Evolutionary conservation across 2,797 vertebrate genomes (phyloP), one percentile per base, ranked within the genome.

Genomic region (Syndactyla subalaris): DNA sequence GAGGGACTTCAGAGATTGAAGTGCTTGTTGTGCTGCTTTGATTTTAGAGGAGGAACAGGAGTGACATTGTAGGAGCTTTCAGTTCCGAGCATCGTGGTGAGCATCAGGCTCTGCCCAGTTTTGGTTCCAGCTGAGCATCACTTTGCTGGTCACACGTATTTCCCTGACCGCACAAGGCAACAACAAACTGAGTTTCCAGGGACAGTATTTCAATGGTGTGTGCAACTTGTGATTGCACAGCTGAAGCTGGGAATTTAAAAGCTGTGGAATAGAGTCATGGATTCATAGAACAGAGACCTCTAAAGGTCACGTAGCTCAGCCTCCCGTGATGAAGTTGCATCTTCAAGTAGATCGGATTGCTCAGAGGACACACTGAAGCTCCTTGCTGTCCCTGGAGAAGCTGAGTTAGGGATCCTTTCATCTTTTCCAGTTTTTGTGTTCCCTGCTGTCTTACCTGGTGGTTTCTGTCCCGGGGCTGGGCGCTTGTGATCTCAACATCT

Each of bases 111-210:
- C 62, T 85, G 36, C 29, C 75, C 51, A 27, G 39, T 80, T 68
- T 65, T 54, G 65, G 72, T 78, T 89, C 49, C 51, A 71, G 34
- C 5, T 43, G 24, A 95, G 57, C 82, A 59, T 61, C 7, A 8
- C 46, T 92, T 16, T 85, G 76, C 83, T 95, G 70, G 70, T 76
- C n/a, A 34, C 67, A 59, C 51, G 65, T 82, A 32, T 80, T 93
- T 62, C 85, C 85, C 83, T 66, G 74, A 45, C 45, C n/a, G 46
- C 41, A 8, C 59, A 92, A 79, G 49, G 68, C 86, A 85, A 76
- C 62, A 88, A 36, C 41, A 66, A 85, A 36, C 57, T 67, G 39
- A 93, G 52, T 63, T 68, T 89, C 59, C 61, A 68, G 65, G 86
- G 79, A 26, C 6, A 14, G 12, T 32, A 36, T 93, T 96, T 93